Evolutionary conservation across 2,888 invertebrate species (phyloP), one percentile per base, ranked within the genome.

Genomic region (Eupeodes luniger): DNA sequence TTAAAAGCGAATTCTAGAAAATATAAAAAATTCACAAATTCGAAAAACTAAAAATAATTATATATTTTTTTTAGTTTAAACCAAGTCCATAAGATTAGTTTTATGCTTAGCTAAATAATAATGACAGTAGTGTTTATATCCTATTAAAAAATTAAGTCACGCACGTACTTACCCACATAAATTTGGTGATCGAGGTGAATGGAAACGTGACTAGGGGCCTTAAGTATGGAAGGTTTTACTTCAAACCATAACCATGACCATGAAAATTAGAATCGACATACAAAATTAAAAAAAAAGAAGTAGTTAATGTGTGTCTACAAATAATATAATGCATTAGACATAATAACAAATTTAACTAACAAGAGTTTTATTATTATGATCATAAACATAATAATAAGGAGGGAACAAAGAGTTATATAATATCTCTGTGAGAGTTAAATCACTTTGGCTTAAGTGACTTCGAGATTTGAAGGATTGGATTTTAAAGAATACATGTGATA

Each of bases 181-280:
- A 72, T 59, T 72, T 59, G 47, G 47, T 34, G 72, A 72, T 72
- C 72, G 72, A 72, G 72, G 72, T 72, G 47, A 72, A 49, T 72
- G 47, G 59, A 72, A 57, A 72, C 72, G 72, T 72, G 59, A 47
- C 44, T 72, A 2, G 57, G 5, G 0, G 57, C 11, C 34, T 59
- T 72, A 72, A 72, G 44, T 27, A 27, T 70, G 44, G 57, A 70
- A 57, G 70, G 51, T 47, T 47, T 72, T 34, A 34, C 59, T 57
- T 59, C 57, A 27, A 59, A 59, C 72, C 72, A 72, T 59, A 59
- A 47, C 72, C 72, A 49, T 72, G 72, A 72, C 72, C 72, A 72
- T 72, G 72, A 72, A 72, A 51, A 57, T 70, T 16, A 55, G 34
- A 53, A 72, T 11, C 44, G 57, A 57, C 19, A 53, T 27, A 47